These are phyloP conservation scores for Hemitrygon akajei DNA, from an alignment of 2,797 vertebrate species.

Conservation along the genomic window DNA sequence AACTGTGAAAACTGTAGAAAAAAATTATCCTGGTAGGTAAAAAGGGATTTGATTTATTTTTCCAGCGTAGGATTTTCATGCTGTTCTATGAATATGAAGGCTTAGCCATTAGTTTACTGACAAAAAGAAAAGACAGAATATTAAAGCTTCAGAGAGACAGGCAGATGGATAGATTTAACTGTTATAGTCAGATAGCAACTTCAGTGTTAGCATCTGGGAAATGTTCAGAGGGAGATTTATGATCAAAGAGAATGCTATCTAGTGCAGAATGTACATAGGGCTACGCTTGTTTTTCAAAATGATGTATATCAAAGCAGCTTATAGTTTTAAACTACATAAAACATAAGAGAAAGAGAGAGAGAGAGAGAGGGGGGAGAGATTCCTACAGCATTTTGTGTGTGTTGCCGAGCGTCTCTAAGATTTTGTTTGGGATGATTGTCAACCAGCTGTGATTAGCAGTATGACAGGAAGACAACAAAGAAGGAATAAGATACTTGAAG, in stretches of 20 bases:
- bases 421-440: background rate
- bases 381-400: no score
- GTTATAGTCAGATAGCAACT: background rate
- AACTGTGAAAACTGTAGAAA: background rate
- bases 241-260: background rate
- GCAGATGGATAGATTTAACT: background rate
- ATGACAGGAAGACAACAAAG: background rate
- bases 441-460: background rate
- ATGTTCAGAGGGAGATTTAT: conserved; percentile 22
- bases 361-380: background rate
- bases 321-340: background rate
- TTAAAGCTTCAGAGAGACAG: background rate
- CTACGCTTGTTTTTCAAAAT: background rate
- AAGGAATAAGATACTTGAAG: background rate
- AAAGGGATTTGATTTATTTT: conserved; percentile 8
- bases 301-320: background rate
- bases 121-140: background rate
- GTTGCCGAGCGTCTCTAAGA: background rate
- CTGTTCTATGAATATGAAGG: background rate
- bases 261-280: background rate
- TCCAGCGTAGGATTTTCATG: background rate
- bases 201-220: background rate
- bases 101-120: background rate
- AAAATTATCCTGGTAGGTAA: background rate
- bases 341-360: background rate